Conservation (phyloP, 2,888 invertebrate species). For the Habrosyne pyritoides region DNA sequence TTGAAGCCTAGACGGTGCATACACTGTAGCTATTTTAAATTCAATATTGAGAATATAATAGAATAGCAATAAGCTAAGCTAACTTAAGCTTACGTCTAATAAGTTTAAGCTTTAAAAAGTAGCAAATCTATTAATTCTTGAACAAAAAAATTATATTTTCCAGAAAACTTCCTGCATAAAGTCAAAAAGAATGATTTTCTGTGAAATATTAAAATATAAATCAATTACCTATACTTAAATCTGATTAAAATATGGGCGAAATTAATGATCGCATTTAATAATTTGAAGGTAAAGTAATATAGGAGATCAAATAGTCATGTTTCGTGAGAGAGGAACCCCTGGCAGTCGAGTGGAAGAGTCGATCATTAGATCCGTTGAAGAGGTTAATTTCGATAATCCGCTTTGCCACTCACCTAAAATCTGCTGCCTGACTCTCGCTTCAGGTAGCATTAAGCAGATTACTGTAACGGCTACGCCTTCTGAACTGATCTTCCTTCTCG, state of each 20-base stretch:
- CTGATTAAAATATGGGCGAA: neutral
- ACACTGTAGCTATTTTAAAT: neutral
- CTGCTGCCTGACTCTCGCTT: slow-evolving; percentile 34
- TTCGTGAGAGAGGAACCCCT: slow-evolving; percentile 38
- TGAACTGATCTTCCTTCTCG: slow-evolving; percentile 16
- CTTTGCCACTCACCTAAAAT: slow-evolving; percentile 62
- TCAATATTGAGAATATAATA: too few relatives aligned
- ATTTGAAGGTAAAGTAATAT: slow-evolving; percentile 26
- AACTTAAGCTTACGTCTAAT: too few relatives aligned
- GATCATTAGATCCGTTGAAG: slow-evolving; percentile 70
- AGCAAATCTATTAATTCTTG: neutral
- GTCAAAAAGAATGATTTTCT: too few relatives aligned
- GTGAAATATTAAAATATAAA: too few relatives aligned
- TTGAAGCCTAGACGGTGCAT: slow-evolving; percentile 11
- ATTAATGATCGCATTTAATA: slow-evolving; percentile 20
- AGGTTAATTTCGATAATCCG: slow-evolving; percentile 79
- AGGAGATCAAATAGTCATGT: slow-evolving; percentile 21
- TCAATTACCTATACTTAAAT: neutral
- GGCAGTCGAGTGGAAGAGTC: slow-evolving; percentile 58
- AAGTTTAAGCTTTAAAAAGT: neutral
- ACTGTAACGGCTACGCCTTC: slow-evolving; percentile 21
- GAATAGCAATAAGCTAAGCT: too few relatives aligned
- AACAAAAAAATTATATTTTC: neutral
- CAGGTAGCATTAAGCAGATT: slow-evolving; percentile 22
- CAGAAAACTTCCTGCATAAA: neutral